phyloP scores from a whole-genome alignment of 2,797 vertebrate species.

The Eupleurogrammus muticus region DNA sequence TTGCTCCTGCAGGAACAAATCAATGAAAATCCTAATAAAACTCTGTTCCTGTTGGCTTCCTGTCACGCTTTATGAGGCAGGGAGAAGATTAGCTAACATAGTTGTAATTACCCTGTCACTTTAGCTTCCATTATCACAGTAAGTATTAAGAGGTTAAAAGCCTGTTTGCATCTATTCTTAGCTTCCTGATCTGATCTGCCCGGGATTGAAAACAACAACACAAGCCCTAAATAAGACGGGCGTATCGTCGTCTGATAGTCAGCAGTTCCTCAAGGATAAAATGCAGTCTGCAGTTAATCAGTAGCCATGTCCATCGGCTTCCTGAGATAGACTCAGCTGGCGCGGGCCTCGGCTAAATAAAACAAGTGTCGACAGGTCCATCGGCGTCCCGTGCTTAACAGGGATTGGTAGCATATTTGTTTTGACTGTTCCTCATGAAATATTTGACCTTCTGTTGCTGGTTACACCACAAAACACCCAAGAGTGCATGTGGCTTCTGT shows the following conservation, averaged over 20 bases:
- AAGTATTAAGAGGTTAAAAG: no score
- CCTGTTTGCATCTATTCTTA: neutral
- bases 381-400: neutral
- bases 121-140: neutral
- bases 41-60: neutral
- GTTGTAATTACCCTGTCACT: neutral
- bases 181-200: no score
- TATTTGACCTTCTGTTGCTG: constrained; percentile 14
- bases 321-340: neutral
- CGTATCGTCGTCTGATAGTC: neutral
- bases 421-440: neutral
- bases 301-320: neutral
- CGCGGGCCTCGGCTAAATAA: neutral
- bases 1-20: no score
- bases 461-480: neutral
- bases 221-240: neutral
- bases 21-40: no score
- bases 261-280: neutral
- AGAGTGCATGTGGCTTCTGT: constrained; percentile 23
- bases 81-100: neutral
- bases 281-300: no score
- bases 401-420: constrained; percentile 9
- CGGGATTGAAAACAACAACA: neutral
- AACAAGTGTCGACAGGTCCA: constrained; percentile 10
- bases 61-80: neutral